Evolutionary conservation across 2,888 invertebrate genomes (phyloP), one percentile per base, ranked within the genome.

Genomic region (Lasioglossum leucozonium): DNA sequence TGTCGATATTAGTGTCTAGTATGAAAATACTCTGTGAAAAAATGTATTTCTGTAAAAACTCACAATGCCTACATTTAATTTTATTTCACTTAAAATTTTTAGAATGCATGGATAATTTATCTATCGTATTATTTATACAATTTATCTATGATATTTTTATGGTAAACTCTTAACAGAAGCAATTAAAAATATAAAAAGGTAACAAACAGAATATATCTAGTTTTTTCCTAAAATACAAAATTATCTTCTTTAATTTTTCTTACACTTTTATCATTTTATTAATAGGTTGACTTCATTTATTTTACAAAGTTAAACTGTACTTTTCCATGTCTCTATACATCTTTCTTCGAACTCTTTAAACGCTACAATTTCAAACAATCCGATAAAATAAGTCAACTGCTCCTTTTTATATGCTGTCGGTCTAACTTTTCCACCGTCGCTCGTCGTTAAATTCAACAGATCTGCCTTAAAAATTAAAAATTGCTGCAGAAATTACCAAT

Each of bases 1-100:
- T 55, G 62, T 74, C 42, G 76, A 72, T 76, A 72, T 26, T 76
- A 34, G 72, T 47, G 30, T 13, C 76, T 34, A 67, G 65, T 11
- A n/a, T 65, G 47, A 67, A 72, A 75, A 44, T 69, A 69, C 69
- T 22, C 69, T 22, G 1, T 37, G 40, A 40, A 55, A 40, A 37
- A 69, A 40, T 37, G n/a, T 37, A 22, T 67, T 67, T 37, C 11
- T 67, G 18, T 34, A 8, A n/a, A n/a, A 71, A 26, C 71, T 26
- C 16, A 26, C 16, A 42, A 69, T 13, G 40, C 10, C 2, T 51
- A 58, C 4, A 58, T 42, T 34, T 22, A 34, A 22, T 44, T 42
- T 30, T n/a, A 22, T n/a, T 34, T 16, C 4, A 18, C 26, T 42
- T 58, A 16, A 37, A 18, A 55, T 22, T 74, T 62, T 26, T 42